phyloP scores from a whole-genome alignment of 2,888 invertebrate species.

The Quadroppia sp. region DNA sequence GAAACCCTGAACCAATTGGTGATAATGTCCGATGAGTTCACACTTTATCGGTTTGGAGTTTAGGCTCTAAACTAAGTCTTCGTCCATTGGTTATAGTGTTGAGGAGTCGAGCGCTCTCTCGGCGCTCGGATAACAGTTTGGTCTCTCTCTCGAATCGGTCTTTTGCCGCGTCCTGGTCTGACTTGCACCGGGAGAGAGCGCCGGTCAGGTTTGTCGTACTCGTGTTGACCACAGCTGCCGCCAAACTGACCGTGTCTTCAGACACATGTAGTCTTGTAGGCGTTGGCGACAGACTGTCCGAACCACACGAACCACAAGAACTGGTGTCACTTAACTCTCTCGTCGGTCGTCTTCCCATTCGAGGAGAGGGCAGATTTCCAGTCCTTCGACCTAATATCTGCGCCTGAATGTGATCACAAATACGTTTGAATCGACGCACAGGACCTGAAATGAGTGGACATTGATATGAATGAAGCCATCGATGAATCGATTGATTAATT shows the following conservation, averaged over 20 bases:
- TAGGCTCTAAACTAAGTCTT: slow-evolving; percentile 47
- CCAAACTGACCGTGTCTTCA: slow-evolving; percentile 45
- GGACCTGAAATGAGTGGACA: slow-evolving; percentile 64
- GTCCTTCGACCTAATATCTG: slow-evolving; percentile 62
- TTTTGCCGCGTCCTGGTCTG: slow-evolving; percentile 48
- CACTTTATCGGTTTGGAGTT: slow-evolving; percentile 42
- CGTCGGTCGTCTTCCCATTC: slow-evolving; percentile 58
- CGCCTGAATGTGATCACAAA: slow-evolving; percentile 92
- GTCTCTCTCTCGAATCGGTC: slow-evolving; percentile 48
- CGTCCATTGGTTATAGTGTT: slow-evolving; percentile 46
- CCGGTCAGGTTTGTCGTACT: slow-evolving; percentile 43
- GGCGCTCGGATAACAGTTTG: slow-evolving; percentile 44
- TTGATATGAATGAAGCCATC: neutral
- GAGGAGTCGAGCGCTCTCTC: slow-evolving; percentile 34
- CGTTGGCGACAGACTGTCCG: slow-evolving; percentile 59
- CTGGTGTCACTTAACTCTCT: slow-evolving; percentile 66
- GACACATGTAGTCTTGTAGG: slow-evolving; percentile 48
- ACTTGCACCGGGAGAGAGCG: slow-evolving; percentile 48
- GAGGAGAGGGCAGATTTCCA: slow-evolving; percentile 44
- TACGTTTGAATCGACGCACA: slow-evolving; percentile 85
- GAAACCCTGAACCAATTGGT: neutral
- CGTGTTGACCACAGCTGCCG: slow-evolving; percentile 44
- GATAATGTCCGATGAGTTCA: slow-evolving; percentile 25
- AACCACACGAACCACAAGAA: slow-evolving; percentile 66
- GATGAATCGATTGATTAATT: slow-evolving; percentile 49